Evolutionary conservation across 2,797 vertebrate species (phyloP).

Genomic region (Nannoperca obscura): DNA sequence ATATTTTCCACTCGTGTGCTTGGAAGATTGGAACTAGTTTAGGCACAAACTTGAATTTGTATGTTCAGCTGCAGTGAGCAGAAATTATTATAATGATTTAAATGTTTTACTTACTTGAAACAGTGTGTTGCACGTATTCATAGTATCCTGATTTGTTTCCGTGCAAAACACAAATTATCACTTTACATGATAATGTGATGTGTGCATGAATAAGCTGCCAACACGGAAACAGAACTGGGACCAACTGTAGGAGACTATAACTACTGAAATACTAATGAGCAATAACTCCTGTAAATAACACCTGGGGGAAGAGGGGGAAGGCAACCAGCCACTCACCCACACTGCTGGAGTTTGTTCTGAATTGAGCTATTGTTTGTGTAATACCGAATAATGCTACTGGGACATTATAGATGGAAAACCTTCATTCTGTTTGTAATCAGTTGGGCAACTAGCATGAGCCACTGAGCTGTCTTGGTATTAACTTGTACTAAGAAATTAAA

Average conservation of each 20-base stretch:
- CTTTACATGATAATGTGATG: neutral
- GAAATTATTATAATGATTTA: neutral
- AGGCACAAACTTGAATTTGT: neutral
- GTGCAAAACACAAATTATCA: neutral
- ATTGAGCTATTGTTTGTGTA: slow-evolving; percentile 21
- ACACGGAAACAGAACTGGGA: slow-evolving; percentile 2
- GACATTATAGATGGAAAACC: slow-evolving; percentile 19
- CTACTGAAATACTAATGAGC: slow-evolving; percentile 22
- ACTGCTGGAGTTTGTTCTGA: slow-evolving; percentile 32
- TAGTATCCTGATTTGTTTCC: neutral
- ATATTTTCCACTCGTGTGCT: slow-evolving; percentile 6
- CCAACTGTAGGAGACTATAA: slow-evolving; percentile 31
- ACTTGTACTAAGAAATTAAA: neutral
- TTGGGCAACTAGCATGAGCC: neutral
- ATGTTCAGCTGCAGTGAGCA: neutral
- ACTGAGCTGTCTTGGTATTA: slow-evolving; percentile 6
- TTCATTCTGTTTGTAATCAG: neutral
- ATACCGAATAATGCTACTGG: neutral
- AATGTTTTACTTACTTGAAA: neutral
- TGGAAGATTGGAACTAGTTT: neutral
- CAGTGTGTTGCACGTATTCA: neutral
- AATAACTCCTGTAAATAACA: slow-evolving; percentile 22
- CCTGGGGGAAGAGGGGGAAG: neutral
- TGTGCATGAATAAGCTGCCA: slow-evolving; percentile 1
- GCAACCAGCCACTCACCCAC: slow-evolving; percentile 9